Conservation (phyloP, 2,797 vertebrate genomes). For the Poliocrania exsul region DNA sequence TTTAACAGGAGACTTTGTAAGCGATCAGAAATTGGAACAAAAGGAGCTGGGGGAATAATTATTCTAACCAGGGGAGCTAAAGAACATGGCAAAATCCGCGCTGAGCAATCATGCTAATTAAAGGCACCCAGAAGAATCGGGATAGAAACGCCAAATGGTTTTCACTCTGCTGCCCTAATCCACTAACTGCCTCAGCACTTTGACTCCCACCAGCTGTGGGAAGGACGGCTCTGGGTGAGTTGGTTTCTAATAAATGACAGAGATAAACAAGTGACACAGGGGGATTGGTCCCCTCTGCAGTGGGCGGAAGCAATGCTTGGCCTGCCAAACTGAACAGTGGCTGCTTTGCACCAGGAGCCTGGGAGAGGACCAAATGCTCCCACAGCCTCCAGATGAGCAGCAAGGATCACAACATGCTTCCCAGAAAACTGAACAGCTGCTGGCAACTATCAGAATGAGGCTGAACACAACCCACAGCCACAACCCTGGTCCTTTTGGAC, state of each 20-base stretch:
- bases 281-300: neutral
- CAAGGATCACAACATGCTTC: neutral
- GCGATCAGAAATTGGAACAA: conserved; percentile 69
- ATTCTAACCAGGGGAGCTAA: conserved; percentile 54
- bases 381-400: neutral
- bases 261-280: neutral
- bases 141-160: conserved; percentile 67
- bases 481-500: neutral
- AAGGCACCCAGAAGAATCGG: conserved; percentile 73
- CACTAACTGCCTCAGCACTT: conserved; percentile 54
- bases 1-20: conserved; percentile 68
- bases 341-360: neutral
- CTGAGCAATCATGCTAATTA: conserved; percentile 70
- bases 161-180: conserved; percentile 61
- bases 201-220: conserved; percentile 48
- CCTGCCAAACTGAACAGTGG: neutral
- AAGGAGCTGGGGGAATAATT: conserved; percentile 62
- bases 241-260: neutral
- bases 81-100: conserved; percentile 27
- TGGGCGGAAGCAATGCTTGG: neutral
- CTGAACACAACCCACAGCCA: neutral
- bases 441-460: neutral
- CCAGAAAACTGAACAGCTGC: neutral
- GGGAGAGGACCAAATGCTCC: neutral
- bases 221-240: neutral